Percentiles rank a stretch among this genome's conserved stretches.
These are phyloP conservation scores for Chrysodeixis includens DNA, from an alignment of 2,888 invertebrate genomes.

Conservation along the genomic window DNA sequence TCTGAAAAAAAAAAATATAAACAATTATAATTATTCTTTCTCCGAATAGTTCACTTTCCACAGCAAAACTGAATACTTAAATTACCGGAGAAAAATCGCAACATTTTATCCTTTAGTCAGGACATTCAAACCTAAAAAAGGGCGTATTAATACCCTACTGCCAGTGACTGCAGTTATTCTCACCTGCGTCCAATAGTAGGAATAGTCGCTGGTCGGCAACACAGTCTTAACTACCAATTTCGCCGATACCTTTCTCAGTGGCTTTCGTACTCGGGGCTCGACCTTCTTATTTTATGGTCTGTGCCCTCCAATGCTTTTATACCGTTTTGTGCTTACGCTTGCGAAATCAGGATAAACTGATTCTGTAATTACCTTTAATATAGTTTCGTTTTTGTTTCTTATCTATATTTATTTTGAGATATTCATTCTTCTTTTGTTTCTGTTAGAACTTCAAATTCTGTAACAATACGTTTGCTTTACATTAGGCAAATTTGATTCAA, in stretches of 20 bases:
- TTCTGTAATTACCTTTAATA: slow-evolving; percentile 40
- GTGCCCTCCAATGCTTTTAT: slow-evolving; percentile 66
- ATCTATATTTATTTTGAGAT: slow-evolving; percentile 7
- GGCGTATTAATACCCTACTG: not conserved
- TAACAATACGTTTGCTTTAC: not conserved
- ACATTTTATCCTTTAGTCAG: slow-evolving; percentile 1
- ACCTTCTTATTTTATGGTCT: slow-evolving; percentile 72
- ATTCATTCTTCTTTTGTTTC: not conserved
- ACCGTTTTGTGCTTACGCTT: slow-evolving; percentile 64
- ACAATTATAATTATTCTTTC: no score
- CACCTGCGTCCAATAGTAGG: slow-evolving; percentile 22
- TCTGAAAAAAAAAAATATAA: not conserved
- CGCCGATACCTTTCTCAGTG: slow-evolving; percentile 57
- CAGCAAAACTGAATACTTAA: not conserved
- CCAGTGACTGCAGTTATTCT: not conserved
- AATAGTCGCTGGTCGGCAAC: slow-evolving; percentile 51
- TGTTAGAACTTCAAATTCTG: not conserved
- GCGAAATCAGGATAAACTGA: slow-evolving; percentile 35
- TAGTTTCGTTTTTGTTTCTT: slow-evolving; percentile 16
- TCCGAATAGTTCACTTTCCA: no score
- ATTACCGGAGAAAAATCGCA: not conserved
- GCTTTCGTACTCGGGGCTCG: slow-evolving; percentile 64
- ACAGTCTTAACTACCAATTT: slow-evolving; percentile 52
- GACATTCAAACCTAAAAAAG: not conserved
- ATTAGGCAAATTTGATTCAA: no score